Conservation (phyloP, 2,888 invertebrate species). For the Melanostoma mellinum region DNA sequence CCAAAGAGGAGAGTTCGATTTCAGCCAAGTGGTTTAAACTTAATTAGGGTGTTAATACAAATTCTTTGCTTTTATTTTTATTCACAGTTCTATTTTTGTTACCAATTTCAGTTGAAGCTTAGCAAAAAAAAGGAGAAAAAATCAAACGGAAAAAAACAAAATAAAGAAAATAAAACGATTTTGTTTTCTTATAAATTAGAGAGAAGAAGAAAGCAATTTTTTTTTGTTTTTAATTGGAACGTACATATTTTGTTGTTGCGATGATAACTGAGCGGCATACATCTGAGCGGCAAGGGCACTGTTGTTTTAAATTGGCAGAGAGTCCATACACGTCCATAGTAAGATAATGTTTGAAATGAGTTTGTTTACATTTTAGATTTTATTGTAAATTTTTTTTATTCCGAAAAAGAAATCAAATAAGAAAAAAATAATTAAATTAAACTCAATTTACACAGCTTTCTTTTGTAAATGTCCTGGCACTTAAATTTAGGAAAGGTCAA, state of each 20-base stretch:
- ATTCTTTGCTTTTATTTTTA: slow-evolving; percentile 58
- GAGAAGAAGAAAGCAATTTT: slow-evolving; percentile 58
- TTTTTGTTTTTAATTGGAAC: slow-evolving; percentile 80
- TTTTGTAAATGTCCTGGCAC: slow-evolving; percentile 72
- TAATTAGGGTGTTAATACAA: slow-evolving; percentile 80
- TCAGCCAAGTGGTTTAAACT: slow-evolving; percentile 26
- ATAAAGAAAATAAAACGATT: slow-evolving; percentile 62
- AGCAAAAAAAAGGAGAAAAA: slow-evolving; percentile 62
- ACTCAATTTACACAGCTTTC: slow-evolving; percentile 33
- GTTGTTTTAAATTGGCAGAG: slow-evolving; percentile 77
- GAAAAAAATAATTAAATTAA: slow-evolving; percentile 30
- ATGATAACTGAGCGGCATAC: slow-evolving; percentile 95
- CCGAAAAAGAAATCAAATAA: slow-evolving; percentile 48
- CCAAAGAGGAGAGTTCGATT: slow-evolving; percentile 1
- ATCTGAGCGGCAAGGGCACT: slow-evolving; percentile 98
- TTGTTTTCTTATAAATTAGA: slow-evolving; percentile 18
- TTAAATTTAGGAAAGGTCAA: slow-evolving; percentile 63
- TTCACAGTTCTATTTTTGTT: slow-evolving; percentile 70
- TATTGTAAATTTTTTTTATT: slow-evolving; percentile 38
- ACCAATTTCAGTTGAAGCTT: slow-evolving; percentile 63
- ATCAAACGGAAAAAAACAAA: slow-evolving; percentile 58
- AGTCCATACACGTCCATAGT: slow-evolving; percentile 63
- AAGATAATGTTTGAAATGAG: slow-evolving; percentile 47
- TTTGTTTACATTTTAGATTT: slow-evolving; percentile 58
- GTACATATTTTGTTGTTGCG: slow-evolving; percentile 97